Base-by-base conservation (phyloP, 2,797 vertebrate genomes). In the Ctenosaura bakeri region DNA sequence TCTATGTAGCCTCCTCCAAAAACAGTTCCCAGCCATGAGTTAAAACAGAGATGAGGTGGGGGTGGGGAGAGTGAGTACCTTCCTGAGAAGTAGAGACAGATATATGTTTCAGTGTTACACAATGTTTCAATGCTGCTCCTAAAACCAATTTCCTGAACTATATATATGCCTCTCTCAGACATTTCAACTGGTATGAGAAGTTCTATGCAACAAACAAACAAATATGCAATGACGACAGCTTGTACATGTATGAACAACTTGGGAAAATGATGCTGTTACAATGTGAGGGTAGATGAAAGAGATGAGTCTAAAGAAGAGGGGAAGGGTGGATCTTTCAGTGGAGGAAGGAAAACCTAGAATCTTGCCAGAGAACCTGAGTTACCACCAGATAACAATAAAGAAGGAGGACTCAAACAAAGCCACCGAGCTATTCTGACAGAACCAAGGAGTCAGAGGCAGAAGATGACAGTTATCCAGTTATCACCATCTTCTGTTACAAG, bases 401-500 rank as follows among this genome's bases (percentile, higher is more conserved):
- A 76, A 62, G 16, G 52, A 73, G 20, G 29, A 3, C 16, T 42
- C 13, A 29, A 77, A 29, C 4, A 16, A n/a, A 69, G 46, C 46
- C 50, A 77, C 56, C 18, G 22, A 56, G 8, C 9, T 56, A 46
- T 82, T 82, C 22, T 73, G 69, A n/a, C 38, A 32, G 52, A 56
- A 32, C 42, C 26, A 13, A n/a, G 77, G 64, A 80, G 50, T n/a
- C 35, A 59, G 52, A 85, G 73, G 46, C 50, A 35, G 66, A 81
- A 56, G 50, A 78, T 18, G 66, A 62, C 83, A 74, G 35, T 35
- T 85, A n/a, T 71, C 76, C 52, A 85, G 50, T 22, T 16, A 73
- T 8, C 84, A 81, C 66, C 52, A 46, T 90, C 52, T 86, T 50
- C 84, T 35, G 42, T 86, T 90, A 46, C 76, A 90, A 35, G 56